These are phyloP conservation scores for Chionodraco myersi DNA, from an alignment of 2,113 vertebrate species.

Conservation along the genomic window DNA sequence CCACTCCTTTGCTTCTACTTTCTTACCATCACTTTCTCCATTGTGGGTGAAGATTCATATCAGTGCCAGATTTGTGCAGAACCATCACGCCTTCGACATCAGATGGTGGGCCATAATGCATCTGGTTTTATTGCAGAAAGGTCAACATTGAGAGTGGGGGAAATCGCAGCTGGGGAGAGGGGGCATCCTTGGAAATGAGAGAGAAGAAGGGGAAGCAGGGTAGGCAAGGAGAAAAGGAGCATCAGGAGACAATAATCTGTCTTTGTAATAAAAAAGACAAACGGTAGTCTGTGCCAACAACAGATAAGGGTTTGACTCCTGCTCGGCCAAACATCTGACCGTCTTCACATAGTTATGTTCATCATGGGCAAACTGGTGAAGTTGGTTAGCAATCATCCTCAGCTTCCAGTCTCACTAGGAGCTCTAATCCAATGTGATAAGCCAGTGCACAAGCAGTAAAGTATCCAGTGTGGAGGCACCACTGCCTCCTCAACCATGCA, in stretches of 20 bases:
- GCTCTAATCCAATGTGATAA: slow-evolving; percentile 79
- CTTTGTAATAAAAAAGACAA: slow-evolving; percentile 28
- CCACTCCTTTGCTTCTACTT: not conserved
- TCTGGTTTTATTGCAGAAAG: slow-evolving; percentile 78
- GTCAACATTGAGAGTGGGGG: slow-evolving; percentile 77
- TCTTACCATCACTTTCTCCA: slow-evolving; percentile 31
- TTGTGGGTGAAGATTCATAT: slow-evolving; percentile 65
- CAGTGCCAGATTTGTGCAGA: slow-evolving; percentile 65
- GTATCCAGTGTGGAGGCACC: slow-evolving; percentile 57
- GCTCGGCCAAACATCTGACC: slow-evolving; percentile 26
- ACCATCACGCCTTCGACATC: slow-evolving; percentile 68
- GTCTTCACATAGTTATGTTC: slow-evolving; percentile 36
- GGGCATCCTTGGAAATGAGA: slow-evolving; percentile 43
- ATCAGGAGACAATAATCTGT: slow-evolving; percentile 19
- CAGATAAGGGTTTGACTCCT: slow-evolving; percentile 46
- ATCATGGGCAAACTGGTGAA: slow-evolving; percentile 55
- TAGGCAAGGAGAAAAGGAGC: slow-evolving; percentile 24
- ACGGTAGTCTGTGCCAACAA: slow-evolving; percentile 11
- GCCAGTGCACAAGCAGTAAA: slow-evolving; percentile 58
- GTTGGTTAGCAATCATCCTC: slow-evolving; percentile 66
- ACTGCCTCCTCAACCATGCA: slow-evolving; percentile 62
- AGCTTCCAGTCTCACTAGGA: slow-evolving; percentile 61
- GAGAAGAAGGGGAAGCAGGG: slow-evolving; percentile 10
- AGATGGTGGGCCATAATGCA: slow-evolving; percentile 63
- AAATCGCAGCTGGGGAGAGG: slow-evolving; percentile 73